These are phyloP conservation scores for Hecatera dysodea DNA, from an alignment of 2,888 invertebrate genomes.

Conservation along the genomic window DNA sequence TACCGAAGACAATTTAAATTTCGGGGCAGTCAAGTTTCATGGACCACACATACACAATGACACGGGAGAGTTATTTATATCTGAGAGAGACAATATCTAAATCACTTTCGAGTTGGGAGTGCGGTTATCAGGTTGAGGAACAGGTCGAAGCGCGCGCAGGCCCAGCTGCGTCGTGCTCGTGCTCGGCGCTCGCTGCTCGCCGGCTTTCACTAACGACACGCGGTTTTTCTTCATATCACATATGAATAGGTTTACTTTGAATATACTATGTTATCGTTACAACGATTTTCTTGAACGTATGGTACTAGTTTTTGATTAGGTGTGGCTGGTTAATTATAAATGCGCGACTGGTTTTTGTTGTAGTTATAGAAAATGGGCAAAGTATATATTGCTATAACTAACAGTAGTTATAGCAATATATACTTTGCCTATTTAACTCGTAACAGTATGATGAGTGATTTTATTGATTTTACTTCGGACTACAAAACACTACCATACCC, in stretches of 20 bases:
- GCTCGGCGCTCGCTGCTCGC: constrained; percentile 1
- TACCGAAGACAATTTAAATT: constrained; percentile 23
- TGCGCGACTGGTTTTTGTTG: constrained; percentile 11
- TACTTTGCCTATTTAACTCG: constrained; percentile 31
- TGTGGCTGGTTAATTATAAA: constrained; percentile 16
- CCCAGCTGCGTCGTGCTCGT: constrained; percentile 40
- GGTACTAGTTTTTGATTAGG: constrained; percentile 28
- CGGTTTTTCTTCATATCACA: constrained; percentile 63
- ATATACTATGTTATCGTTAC: constrained; percentile 42
- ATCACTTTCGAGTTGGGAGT: constrained; percentile 77
- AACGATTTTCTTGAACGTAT: constrained; percentile 41
- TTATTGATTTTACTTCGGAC: background rate
- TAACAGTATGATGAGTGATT: background rate
- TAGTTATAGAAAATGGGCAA: constrained; percentile 25
- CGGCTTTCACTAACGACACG: constrained; percentile 64
- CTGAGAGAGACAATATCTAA: constrained; percentile 72
- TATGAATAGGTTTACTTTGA: constrained; percentile 58
- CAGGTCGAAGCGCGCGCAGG: constrained; percentile 67
- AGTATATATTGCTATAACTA: no score
- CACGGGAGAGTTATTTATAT: constrained; percentile 45
- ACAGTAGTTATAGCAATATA: no score
- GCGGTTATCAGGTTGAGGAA: constrained; percentile 69
- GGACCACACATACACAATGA: constrained; percentile 43
- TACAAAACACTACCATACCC: background rate
- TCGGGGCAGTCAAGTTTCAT: background rate